Evolutionary conservation across 2,888 invertebrate genomes (phyloP).

Genomic region (Meiosimyza platycephala): DNA sequence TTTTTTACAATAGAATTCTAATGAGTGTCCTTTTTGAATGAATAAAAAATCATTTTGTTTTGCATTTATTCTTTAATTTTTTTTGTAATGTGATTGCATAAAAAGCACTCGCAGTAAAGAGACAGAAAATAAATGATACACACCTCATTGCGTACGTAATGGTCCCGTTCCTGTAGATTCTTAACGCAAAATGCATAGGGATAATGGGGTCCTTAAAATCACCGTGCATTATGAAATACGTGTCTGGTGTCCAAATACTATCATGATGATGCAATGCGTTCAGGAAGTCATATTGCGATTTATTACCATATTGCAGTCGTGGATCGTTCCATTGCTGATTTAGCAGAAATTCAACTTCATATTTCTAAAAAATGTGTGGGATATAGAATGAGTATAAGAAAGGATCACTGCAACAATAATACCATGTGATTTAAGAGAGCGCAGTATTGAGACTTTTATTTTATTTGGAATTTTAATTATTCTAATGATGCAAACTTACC

Average conservation of each 20-base stretch:
- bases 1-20: background rate
- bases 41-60: constrained; percentile 2
- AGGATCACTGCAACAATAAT: too few species aligned
- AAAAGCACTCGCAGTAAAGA: background rate
- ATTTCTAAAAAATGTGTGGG: constrained; percentile 76
- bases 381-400: too few species aligned
- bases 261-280: constrained; percentile 94
- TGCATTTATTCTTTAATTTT: background rate
- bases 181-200: constrained; percentile 91
- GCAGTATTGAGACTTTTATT: background rate
- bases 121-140: constrained; percentile 47
- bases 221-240: constrained; percentile 96
- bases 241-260: constrained; percentile 93
- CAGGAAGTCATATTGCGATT: constrained; percentile 86
- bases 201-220: constrained; percentile 95
- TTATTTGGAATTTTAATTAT: background rate
- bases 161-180: constrained; percentile 92
- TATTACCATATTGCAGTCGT: constrained; percentile 87
- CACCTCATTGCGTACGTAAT: constrained; percentile 94
- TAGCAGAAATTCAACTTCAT: constrained; percentile 93
- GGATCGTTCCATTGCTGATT: constrained; percentile 96
- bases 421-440: background rate
- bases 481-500: constrained; percentile 75
- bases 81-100: constrained; percentile 17
- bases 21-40: constrained; percentile 1